Percentiles rank a stretch among this genome's conserved stretches.
These are phyloP conservation scores for Centrocercus urophasianus DNA, from an alignment of 2,113 vertebrate genomes.

Conservation along the genomic window DNA sequence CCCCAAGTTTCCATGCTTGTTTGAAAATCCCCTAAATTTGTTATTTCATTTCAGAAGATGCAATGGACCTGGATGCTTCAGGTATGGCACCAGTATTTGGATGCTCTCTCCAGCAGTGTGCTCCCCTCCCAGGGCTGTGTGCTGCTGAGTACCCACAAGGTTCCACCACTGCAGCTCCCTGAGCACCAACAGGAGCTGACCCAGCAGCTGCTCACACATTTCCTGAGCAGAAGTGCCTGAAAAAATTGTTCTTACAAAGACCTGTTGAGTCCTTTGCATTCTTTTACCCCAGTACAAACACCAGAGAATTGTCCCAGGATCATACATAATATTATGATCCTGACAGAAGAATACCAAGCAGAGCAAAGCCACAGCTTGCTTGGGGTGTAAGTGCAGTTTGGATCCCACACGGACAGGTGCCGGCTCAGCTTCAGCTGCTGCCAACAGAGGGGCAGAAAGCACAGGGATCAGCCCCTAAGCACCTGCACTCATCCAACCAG, in stretches of 20 bases:
- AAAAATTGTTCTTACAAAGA: neutral
- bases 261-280: neutral
- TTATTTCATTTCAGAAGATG: neutral
- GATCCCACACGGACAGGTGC: neutral
- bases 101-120: neutral
- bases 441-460: neutral
- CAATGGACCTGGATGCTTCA: neutral
- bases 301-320: neutral
- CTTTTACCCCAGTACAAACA: neutral
- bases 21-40: neutral
- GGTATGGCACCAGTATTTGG: fast-evolving
- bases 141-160: too few relatives aligned
- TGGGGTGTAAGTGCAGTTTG: neutral
- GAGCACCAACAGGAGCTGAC: neutral
- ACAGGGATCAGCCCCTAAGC: too few relatives aligned
- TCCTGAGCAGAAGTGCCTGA: neutral
- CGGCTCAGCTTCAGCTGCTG: neutral
- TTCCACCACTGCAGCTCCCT: too few relatives aligned
- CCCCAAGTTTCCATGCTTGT: neutral
- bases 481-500: too few relatives aligned
- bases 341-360: neutral
- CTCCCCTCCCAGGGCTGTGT: too few relatives aligned
- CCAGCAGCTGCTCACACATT: neutral
- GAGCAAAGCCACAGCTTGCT: neutral
- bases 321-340: too few relatives aligned